phyloP scores from a whole-genome alignment of 2,113 vertebrate genomes.

The Oryctolagus cuniculus region DNA sequence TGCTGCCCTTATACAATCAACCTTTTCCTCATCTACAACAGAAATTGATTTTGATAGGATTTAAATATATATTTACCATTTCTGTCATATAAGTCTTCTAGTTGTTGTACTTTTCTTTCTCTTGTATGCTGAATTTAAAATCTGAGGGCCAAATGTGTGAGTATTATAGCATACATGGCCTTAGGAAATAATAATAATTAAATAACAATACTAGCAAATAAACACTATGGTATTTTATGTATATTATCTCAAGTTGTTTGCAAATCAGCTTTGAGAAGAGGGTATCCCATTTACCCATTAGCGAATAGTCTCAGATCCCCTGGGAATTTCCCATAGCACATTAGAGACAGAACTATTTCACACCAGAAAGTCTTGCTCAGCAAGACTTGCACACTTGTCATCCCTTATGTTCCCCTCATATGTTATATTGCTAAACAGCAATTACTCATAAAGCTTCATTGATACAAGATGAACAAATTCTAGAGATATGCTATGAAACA shows the following conservation, averaged over 20 bases:
- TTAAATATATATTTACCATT: background rate
- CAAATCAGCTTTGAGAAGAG: background rate
- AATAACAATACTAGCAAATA: background rate
- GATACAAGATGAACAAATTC: background rate
- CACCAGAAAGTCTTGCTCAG: background rate
- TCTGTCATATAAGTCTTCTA: background rate
- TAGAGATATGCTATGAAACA: background rate
- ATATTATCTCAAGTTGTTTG: background rate
- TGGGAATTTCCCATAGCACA: background rate
- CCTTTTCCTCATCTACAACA: background rate
- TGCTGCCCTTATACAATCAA: background rate
- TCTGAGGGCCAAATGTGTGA: background rate
- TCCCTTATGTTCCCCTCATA: background rate
- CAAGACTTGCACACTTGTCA: background rate
- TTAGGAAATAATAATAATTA: background rate
- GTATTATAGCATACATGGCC: background rate
- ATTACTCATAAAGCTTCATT: background rate
- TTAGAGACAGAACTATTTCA: background rate
- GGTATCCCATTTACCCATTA: background rate
- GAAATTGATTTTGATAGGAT: background rate
- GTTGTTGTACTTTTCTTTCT: background rate
- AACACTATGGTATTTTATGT: background rate
- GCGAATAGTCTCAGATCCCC: background rate
- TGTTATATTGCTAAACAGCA: background rate
- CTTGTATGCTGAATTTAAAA: background rate